phyloP scores from a whole-genome alignment of 2,888 invertebrate species.

The Spialia ferax region DNA sequence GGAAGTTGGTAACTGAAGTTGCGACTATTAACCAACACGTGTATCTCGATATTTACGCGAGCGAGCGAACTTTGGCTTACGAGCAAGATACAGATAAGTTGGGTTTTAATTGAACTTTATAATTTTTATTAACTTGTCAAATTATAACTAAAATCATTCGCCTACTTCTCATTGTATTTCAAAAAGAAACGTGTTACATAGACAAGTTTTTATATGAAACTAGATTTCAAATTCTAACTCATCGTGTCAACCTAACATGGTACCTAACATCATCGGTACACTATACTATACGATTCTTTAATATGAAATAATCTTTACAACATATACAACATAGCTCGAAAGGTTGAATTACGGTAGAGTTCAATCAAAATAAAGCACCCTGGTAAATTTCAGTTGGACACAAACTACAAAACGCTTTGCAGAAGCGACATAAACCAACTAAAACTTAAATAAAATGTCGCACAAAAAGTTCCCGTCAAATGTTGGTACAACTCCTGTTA shows the following conservation, averaged over 20 bases:
- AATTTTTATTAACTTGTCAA: no score
- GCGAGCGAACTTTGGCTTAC: background rate
- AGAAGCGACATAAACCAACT: slow-evolving; percentile 11
- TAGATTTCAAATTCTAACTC: background rate
- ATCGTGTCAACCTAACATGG: background rate
- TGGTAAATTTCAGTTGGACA: background rate
- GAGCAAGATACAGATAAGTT: background rate
- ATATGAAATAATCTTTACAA: no score
- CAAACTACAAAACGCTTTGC: background rate
- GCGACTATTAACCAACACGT: background rate
- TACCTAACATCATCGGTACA: no score
- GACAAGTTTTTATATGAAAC: no score
- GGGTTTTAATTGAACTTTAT: no score
- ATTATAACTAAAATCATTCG: no score
- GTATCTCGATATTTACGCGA: background rate
- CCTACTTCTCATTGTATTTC: no score
- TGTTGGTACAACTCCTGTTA: slow-evolving; percentile 1
- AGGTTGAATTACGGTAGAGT: background rate
- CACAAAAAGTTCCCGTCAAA: slow-evolving; percentile 19
- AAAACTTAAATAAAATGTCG: slow-evolving; percentile 21
- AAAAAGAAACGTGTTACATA: background rate
- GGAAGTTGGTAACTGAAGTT: slow-evolving; percentile 18
- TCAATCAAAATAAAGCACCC: background rate
- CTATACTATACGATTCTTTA: no score
- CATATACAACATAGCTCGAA: background rate